Percentiles rank a stretch among this genome's conserved stretches.
phyloP scores from a whole-genome alignment of 1,140 invertebrate genomes.

The Drosophila bocqueti region DNA sequence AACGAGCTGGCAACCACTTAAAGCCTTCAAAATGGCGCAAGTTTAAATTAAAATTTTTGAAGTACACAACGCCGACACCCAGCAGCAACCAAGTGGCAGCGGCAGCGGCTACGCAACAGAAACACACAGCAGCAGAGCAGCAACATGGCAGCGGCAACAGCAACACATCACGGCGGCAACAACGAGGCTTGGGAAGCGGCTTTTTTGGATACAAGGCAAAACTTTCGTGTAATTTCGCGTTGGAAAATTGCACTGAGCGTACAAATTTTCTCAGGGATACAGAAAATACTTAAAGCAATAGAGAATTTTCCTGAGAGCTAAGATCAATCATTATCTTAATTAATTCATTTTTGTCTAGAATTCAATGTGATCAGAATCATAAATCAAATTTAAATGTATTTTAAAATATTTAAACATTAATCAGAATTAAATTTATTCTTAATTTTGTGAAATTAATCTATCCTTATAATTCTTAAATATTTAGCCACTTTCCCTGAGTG shows the following conservation, averaged over 20 bases:
- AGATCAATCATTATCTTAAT: background rate
- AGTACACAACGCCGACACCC: slow-evolving; percentile 70
- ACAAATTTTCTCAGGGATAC: background rate
- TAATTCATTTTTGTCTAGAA: background rate
- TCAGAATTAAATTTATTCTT: background rate
- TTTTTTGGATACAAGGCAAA: slow-evolving; percentile 72
- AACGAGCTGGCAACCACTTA: slow-evolving; percentile 84
- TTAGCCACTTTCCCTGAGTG: background rate
- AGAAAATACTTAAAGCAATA: background rate
- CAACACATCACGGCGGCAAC: slow-evolving; percentile 34
- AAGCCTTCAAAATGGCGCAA: slow-evolving; percentile 83
- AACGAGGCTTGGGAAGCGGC: slow-evolving; percentile 50
- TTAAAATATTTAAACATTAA: background rate
- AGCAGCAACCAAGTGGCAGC: slow-evolving; percentile 49
- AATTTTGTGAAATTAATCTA: background rate
- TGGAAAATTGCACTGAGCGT: slow-evolving; percentile 16
- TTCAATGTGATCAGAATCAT: background rate
- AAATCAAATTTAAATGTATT: background rate
- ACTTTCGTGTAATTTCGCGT: slow-evolving; percentile 75
- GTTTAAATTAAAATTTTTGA: slow-evolving; percentile 84
- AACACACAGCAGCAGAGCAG: slow-evolving; percentile 20
- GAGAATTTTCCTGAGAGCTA: background rate
- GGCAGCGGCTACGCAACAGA: slow-evolving; percentile 28
- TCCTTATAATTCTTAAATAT: too few species aligned
- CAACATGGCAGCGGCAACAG: slow-evolving; percentile 31